phyloP scores from a whole-genome alignment of 2,888 invertebrate genomes.

The Lycophotia porphyrea region DNA sequence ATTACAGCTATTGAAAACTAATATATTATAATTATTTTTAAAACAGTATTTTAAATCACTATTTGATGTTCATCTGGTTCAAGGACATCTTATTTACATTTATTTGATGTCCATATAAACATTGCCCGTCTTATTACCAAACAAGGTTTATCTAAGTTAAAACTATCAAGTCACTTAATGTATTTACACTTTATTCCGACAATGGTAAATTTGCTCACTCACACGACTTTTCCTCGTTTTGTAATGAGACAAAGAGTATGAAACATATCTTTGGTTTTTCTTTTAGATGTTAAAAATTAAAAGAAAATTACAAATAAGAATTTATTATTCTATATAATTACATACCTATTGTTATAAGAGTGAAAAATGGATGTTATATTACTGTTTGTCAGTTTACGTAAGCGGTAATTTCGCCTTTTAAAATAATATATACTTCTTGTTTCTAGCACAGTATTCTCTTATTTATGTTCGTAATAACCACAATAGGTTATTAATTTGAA shows the following conservation, averaged over 20 bases:
- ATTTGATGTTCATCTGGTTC: slow-evolving; percentile 11
- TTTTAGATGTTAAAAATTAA: background rate
- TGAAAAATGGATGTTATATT: background rate
- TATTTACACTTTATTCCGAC: slow-evolving; percentile 8
- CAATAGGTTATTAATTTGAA: slow-evolving; percentile 46
- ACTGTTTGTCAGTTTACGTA: slow-evolving; percentile 15
- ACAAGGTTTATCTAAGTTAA: background rate
- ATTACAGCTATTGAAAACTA: slow-evolving; percentile 15
- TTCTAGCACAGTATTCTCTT: slow-evolving; percentile 36
- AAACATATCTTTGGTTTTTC: background rate
- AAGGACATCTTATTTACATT: slow-evolving; percentile 1
- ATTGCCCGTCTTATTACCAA: slow-evolving; percentile 5
- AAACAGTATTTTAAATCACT: slow-evolving; percentile 38
- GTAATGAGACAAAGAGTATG: background rate
- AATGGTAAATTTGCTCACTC: background rate
- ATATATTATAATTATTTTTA: slow-evolving; percentile 28
- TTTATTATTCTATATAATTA: slow-evolving; percentile 30
- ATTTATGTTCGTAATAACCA: slow-evolving; percentile 44
- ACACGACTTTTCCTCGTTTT: background rate
- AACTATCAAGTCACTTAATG: background rate
- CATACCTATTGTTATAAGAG: slow-evolving; percentile 18
- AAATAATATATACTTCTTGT: slow-evolving; percentile 13
- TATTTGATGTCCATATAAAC: slow-evolving; percentile 16
- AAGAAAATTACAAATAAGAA: slow-evolving; percentile 4
- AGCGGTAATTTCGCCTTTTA: slow-evolving; percentile 19